Evolutionary conservation across 2,888 invertebrate species (phyloP).

Genomic region (Drosophila algonquin): DNA sequence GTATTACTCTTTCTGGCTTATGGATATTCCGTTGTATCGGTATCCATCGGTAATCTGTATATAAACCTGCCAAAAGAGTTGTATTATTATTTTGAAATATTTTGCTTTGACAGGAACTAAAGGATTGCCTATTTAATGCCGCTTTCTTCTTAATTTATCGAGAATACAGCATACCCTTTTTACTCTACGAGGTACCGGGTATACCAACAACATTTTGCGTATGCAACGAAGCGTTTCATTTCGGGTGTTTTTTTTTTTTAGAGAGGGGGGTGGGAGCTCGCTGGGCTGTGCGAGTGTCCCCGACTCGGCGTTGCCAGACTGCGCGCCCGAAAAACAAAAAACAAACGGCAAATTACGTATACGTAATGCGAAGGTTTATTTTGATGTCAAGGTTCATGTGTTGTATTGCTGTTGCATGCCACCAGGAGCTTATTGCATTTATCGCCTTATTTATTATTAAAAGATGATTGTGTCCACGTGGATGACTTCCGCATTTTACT

Average conservation of each 20-base stretch:
- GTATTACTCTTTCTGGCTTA: too few relatives aligned
- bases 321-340: constrained; percentile 38
- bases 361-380: constrained; percentile 41
- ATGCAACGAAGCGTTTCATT: constrained; percentile 78
- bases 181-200: neutral
- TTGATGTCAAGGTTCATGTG: constrained; percentile 36
- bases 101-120: too few relatives aligned
- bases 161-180: neutral
- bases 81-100: too few relatives aligned
- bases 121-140: too few relatives aligned
- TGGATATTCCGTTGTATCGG: too few relatives aligned
- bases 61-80: too few relatives aligned
- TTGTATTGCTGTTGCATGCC: constrained; percentile 4
- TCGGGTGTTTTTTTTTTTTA: constrained; percentile 56
- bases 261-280: constrained; percentile 11
- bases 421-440: constrained; percentile 27
- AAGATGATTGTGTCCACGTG: constrained; percentile 3
- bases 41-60: neutral
- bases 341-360: constrained; percentile 50
- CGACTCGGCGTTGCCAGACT: constrained; percentile 69
- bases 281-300: neutral
- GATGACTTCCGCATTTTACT: constrained; percentile 72
- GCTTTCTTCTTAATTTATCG: neutral
- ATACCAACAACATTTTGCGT: constrained; percentile 50
- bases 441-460: constrained; percentile 52